Base-by-base conservation (phyloP, 2,888 invertebrate genomes). In the Limnephilus auricula region DNA sequence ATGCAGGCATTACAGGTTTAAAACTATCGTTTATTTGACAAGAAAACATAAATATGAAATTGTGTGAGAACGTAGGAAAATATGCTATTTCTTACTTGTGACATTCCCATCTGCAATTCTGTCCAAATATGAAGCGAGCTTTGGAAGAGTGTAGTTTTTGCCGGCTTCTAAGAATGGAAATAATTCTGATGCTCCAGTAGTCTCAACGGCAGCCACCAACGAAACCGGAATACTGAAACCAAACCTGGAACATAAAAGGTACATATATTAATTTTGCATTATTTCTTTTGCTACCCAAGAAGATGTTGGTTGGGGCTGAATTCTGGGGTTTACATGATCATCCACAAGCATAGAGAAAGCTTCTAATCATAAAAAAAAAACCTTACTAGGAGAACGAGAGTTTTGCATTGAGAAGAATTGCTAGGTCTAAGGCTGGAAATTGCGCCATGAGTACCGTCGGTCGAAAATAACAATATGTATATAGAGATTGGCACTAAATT, bases 111-210 rank as follows among this genome's bases (percentile, higher is more conserved):
- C 94, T 90, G 96, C 96, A 92, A 97, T 94, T 13, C 94, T 94
- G 92, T 96, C 94, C 40, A 97, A 95, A 93, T 96, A 97, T 79
- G 94, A 94, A 15, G 96, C 96, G 84, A 97, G 95, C 32, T 94
- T 94, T 12, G 96, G 95, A 90, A 96, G 95, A 37, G 94, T 94
- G 84, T 96, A 94, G 90, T 94, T 94, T 92, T 95, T 94, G 32
- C 96, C 96, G 12, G 95, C 94, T 94, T 95, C 95, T 65, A 95
- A 93, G 93, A 94, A 94, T 45, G 95, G 95, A 93, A 95, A 96
- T 30, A 96, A 92, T 92, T 94, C 94, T 90, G 94, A 94, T 25
- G 94, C 94, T 93, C 95, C 94, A 12, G 94, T 93, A 89, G 94
- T 94, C 92, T 94, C 94, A 32, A 95, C 94, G 86, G 96, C 96